Percentiles rank a stretch among this genome's conserved stretches.
Conservation (phyloP, 2,797 vertebrate species). For the Eurystomus glaucurus region DNA sequence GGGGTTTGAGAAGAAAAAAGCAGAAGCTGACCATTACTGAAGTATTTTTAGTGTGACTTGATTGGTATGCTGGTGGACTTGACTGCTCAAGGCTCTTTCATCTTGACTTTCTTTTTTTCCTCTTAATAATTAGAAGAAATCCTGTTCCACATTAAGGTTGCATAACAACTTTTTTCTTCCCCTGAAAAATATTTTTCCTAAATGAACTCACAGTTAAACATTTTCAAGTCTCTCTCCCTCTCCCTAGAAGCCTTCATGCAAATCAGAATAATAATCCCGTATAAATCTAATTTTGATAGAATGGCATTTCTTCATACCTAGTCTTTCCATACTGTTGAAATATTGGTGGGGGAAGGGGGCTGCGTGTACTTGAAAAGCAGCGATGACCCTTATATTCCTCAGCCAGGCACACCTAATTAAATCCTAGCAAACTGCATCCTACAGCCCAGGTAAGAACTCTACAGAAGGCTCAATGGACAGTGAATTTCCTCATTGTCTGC, state of each 20-base stretch:
- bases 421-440: neutral
- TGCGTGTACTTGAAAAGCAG: neutral
- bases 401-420: neutral
- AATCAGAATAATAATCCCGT: neutral
- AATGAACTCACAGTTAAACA: neutral
- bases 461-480: neutral
- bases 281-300: neutral
- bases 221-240: neutral
- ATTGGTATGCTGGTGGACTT: neutral
- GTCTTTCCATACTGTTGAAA: neutral
- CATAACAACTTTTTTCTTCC: neutral
- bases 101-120: neutral
- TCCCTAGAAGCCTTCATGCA: neutral
- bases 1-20: conserved; percentile 34
- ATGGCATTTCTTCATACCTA: neutral
- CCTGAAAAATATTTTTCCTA: neutral
- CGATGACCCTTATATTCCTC: neutral
- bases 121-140: neutral
- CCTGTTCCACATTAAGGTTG: neutral
- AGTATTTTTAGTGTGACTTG: conserved; percentile 48
- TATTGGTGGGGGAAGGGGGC: accelerated
- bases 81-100: neutral
- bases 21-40: conserved; percentile 46
- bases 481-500: neutral
- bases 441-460: neutral